Percentiles rank a stretch among this genome's conserved stretches.
These are phyloP conservation scores for Patella depressa DNA, from an alignment of 2,888 invertebrate genomes.

Conservation along the genomic window DNA sequence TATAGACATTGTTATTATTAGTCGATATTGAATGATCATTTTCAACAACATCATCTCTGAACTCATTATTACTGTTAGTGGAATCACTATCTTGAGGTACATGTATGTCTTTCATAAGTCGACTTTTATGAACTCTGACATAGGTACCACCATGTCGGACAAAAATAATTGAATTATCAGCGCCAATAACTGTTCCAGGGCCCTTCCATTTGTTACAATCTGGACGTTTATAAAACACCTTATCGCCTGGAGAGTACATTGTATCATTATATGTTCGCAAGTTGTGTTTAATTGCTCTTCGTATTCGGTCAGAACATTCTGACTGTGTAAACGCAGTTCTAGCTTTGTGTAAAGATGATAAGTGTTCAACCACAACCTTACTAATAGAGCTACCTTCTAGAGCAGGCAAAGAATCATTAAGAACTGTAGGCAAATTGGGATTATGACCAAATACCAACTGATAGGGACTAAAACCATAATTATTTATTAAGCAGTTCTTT, in stretches of 20 bases:
- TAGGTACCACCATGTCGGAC: constrained; percentile 22
- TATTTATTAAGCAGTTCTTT: constrained; percentile 20
- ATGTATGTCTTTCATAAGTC: constrained; percentile 6
- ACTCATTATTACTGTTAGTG: neutral
- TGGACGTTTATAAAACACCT: constrained; percentile 26
- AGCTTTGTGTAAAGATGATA: constrained; percentile 7
- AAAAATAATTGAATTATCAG: constrained; percentile 20
- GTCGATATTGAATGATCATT: neutral
- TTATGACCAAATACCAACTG: constrained; percentile 28
- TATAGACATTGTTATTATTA: neutral
- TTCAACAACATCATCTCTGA: neutral
- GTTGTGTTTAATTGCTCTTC: constrained; percentile 16
- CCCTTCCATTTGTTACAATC: constrained; percentile 21
- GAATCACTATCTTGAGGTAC: neutral
- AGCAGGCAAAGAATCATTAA: constrained; percentile 24
- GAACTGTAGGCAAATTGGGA: constrained; percentile 23
- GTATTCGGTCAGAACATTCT: constrained; percentile 18
- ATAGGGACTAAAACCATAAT: constrained; percentile 20
- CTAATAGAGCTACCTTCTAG: constrained; percentile 22
- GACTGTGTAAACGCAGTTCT: constrained; percentile 18
- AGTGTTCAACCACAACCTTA: constrained; percentile 15
- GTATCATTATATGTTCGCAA: neutral
- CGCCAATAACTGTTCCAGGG: constrained; percentile 19
- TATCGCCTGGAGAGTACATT: constrained; percentile 13
- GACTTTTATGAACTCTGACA: constrained; percentile 19